Evolutionary conservation across 2,113 vertebrate species (phyloP).

Genomic region (Vireo altiloquus): DNA sequence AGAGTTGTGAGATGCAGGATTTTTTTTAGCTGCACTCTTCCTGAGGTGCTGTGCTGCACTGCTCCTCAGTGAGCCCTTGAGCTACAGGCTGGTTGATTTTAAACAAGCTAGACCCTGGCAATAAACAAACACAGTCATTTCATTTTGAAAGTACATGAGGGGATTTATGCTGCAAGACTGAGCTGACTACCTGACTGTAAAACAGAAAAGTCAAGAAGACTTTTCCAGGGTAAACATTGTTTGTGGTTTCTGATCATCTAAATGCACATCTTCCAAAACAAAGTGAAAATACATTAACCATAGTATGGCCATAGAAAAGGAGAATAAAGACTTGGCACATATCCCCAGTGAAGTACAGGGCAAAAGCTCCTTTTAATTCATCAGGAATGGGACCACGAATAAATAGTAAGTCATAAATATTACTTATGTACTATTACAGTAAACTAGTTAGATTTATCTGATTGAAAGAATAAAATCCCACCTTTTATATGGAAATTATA

Average conservation of each 20-base stretch:
- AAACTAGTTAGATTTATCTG: background rate
- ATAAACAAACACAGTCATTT: background rate
- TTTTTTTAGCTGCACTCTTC: background rate
- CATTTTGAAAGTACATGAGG: background rate
- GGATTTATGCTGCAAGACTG: background rate
- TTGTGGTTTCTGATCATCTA: background rate
- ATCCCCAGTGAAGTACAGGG: background rate
- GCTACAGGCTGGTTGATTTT: background rate
- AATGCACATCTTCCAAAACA: background rate
- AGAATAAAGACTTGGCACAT: background rate
- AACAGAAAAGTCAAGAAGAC: background rate
- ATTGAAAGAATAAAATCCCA: background rate
- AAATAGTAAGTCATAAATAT: conserved; percentile 30
- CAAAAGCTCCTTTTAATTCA: background rate
- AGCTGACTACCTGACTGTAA: background rate
- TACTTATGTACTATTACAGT: background rate
- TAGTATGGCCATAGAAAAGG: background rate
- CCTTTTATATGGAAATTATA: background rate
- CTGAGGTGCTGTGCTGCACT: background rate
- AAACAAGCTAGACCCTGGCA: background rate
- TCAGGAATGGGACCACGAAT: background rate
- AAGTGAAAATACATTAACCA: background rate
- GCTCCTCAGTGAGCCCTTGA: background rate
- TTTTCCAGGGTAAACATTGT: background rate
- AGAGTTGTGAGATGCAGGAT: background rate